These are phyloP conservation scores for Agapostemon virescens DNA, from an alignment of 2,888 invertebrate species.

Conservation along the genomic window DNA sequence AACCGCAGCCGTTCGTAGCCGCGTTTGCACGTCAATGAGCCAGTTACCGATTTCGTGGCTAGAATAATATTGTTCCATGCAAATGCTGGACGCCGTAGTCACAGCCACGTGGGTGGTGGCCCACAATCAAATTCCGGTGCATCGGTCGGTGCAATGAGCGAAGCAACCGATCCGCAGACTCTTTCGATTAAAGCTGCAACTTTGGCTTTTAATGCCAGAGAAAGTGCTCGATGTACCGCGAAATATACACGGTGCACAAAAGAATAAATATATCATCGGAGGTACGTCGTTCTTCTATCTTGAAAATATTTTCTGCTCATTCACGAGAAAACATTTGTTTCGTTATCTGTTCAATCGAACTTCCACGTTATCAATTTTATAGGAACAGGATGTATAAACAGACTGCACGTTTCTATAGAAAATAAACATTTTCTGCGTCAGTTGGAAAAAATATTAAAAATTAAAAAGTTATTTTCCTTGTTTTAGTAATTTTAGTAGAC, in stretches of 20 bases:
- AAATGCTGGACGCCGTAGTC: conserved; percentile 52
- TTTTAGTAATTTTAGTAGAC: too few relatives aligned
- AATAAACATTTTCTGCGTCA: too few relatives aligned
- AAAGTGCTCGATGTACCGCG: conserved; percentile 29
- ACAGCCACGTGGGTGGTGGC: conserved; percentile 39
- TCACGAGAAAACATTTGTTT: too few relatives aligned
- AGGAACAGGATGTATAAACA: too few relatives aligned
- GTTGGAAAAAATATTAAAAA: too few relatives aligned
- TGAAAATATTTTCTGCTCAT: not conserved
- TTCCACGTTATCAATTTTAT: too few relatives aligned
- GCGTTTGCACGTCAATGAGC: conserved; percentile 56
- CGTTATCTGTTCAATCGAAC: too few relatives aligned
- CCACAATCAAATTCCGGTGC: conserved; percentile 47
- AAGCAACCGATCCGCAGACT: conserved; percentile 6
- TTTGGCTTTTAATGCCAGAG: conserved; percentile 17
- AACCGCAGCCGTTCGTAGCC: conserved; percentile 41
- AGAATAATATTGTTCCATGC: conserved; percentile 68
- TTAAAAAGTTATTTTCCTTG: too few relatives aligned
- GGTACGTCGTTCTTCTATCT: not conserved
- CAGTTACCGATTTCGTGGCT: conserved; percentile 56
- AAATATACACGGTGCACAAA: not conserved
- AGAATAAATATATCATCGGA: not conserved
- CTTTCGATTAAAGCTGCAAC: conserved; percentile 33
- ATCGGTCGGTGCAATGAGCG: conserved; percentile 31
- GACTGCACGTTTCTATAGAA: too few relatives aligned